These are phyloP conservation scores for Amblyopsis hoosieri DNA, from an alignment of 2,797 vertebrate genomes.

Conservation along the genomic window DNA sequence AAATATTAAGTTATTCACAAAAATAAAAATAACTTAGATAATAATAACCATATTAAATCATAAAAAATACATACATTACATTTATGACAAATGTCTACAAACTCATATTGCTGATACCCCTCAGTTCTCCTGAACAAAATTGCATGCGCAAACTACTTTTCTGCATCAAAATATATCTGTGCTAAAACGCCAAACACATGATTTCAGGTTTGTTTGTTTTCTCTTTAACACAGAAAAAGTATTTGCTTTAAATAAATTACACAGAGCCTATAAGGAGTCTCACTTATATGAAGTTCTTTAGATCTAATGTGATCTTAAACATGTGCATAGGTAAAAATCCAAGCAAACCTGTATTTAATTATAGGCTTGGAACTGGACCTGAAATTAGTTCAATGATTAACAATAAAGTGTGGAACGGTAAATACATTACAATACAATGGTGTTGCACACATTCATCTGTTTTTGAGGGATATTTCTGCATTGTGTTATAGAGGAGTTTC, in stretches of 20 bases:
- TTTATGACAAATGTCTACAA: slow-evolving; percentile 75
- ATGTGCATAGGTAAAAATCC: slow-evolving; percentile 10
- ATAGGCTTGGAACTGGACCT: slow-evolving; percentile 33
- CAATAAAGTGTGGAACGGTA: slow-evolving; percentile 45
- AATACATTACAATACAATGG: slow-evolving; percentile 48
- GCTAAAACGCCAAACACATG: slow-evolving; percentile 47
- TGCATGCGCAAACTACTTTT: slow-evolving; percentile 77
- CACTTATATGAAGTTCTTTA: slow-evolving; percentile 38
- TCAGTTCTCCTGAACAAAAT: slow-evolving; percentile 72
- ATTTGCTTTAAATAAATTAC: slow-evolving; percentile 69
- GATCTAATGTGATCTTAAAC: slow-evolving; percentile 43
- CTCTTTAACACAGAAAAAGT: slow-evolving; percentile 58
- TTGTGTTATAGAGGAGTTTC: slow-evolving; percentile 23
- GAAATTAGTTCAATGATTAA: slow-evolving; percentile 28
- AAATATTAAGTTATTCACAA: slow-evolving; percentile 87
- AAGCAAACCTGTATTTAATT: slow-evolving; percentile 17
- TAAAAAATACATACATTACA: slow-evolving; percentile 74
- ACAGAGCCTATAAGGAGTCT: slow-evolving; percentile 57
- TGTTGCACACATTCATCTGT: slow-evolving; percentile 49
- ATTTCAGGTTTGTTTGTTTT: slow-evolving; percentile 42
- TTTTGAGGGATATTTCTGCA: slow-evolving; percentile 40
- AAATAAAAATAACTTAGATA: slow-evolving; percentile 86
- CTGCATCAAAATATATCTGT: slow-evolving; percentile 57
- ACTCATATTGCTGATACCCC: slow-evolving; percentile 70
- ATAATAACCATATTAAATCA: slow-evolving; percentile 78